Percentiles rank a stretch among this genome's conserved stretches.
Conservation (phyloP, 2,888 invertebrate genomes). For the Heliothis peltigera region DNA sequence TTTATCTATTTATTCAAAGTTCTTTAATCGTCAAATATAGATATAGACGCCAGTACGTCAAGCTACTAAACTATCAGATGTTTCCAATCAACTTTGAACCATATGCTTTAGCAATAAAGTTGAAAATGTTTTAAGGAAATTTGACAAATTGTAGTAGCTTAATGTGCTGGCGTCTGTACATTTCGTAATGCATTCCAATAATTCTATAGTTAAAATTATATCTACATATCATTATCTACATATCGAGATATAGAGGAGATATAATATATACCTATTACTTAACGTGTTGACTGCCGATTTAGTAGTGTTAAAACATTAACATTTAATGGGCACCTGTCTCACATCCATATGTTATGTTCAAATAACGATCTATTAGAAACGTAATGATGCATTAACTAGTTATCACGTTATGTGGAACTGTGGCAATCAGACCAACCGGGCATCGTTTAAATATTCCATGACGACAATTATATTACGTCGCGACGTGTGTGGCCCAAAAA, state of each 20-base stretch:
- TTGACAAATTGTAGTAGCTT: too few species aligned
- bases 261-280: too few species aligned
- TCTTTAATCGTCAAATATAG: neutral
- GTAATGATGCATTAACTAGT: slow-evolving; percentile 7
- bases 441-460: neutral
- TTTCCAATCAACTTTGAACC: too few species aligned
- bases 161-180: too few species aligned
- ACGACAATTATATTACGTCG: slow-evolving; percentile 1
- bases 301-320: slow-evolving; percentile 12
- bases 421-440: neutral
- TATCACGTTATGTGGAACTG: slow-evolving; percentile 1
- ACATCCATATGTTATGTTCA: neutral
- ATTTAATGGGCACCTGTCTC: neutral
- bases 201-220: too few species aligned
- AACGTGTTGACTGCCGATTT: slow-evolving; percentile 14
- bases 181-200: too few species aligned
- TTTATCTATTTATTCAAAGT: neutral
- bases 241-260: too few species aligned
- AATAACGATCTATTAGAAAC: slow-evolving; percentile 14
- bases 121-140: too few species aligned
- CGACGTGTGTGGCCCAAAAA: neutral
- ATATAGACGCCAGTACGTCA: too few species aligned
- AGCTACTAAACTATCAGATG: too few species aligned
- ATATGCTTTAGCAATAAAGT: too few species aligned
- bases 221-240: too few species aligned